Evolutionary conservation across 1,140 invertebrate genomes (phyloP).

Genomic region (Brachionus manjavacas): DNA sequence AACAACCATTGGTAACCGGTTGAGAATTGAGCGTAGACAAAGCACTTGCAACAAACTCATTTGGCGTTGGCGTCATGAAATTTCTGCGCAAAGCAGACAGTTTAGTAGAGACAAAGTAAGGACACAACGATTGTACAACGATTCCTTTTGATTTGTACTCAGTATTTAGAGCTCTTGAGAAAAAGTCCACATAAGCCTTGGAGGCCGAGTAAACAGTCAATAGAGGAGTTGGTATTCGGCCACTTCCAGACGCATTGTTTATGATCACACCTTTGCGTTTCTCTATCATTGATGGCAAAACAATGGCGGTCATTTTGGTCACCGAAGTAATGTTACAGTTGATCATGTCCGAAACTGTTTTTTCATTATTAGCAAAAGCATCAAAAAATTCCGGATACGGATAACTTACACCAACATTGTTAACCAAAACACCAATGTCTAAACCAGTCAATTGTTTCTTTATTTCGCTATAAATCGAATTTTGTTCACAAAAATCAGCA

Average conservation of each 20-base stretch:
- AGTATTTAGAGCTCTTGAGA: constrained; percentile 2
- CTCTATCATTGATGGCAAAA: constrained; percentile 81
- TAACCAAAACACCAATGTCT: constrained; percentile 84
- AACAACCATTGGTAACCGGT: constrained; percentile 26
- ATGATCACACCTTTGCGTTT: constrained; percentile 78
- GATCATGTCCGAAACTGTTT: constrained; percentile 61
- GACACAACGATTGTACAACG: constrained; percentile 50
- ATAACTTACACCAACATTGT: constrained; percentile 91
- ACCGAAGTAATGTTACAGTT: constrained; percentile 70
- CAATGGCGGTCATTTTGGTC: constrained; percentile 73
- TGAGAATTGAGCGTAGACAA: background rate
- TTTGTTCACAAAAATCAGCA: constrained; percentile 71
- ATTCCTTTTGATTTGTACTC: constrained; percentile 24
- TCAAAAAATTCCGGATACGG: constrained; percentile 68
- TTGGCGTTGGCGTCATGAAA: background rate
- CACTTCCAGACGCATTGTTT: constrained; percentile 81
- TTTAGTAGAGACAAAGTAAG: constrained; percentile 84
- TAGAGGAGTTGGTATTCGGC: constrained; percentile 73
- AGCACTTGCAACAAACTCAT: background rate
- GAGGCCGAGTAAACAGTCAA: constrained; percentile 79
- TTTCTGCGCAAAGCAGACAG: constrained; percentile 71
- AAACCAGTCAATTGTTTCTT: constrained; percentile 68
- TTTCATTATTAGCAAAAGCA: constrained; percentile 48
- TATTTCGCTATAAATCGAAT: constrained; percentile 71
- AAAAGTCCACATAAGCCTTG: constrained; percentile 64